Percentiles rank a stretch among this genome's conserved stretches.
phyloP scores from a whole-genome alignment of 2,797 vertebrate species.

The Malacoctenus gilli region DNA sequence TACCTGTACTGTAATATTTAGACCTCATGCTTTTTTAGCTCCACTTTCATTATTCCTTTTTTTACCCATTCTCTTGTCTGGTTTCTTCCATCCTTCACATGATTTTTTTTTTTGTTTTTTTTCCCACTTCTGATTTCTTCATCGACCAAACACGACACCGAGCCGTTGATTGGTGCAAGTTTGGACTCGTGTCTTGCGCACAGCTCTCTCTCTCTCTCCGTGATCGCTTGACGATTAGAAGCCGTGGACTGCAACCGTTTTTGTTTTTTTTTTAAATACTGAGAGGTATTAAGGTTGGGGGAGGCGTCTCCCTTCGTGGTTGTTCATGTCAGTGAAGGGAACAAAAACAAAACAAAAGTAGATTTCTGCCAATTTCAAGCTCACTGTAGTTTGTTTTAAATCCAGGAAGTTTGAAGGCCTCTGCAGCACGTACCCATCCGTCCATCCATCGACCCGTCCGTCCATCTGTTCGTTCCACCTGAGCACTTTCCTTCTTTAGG shows the following conservation, averaged over 20 bases:
- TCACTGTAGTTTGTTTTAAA: conserved; percentile 51
- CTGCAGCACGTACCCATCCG: conserved; percentile 38
- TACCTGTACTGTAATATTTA: conserved; percentile 80
- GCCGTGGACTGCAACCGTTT: conserved; percentile 73
- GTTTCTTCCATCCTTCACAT: conserved; percentile 43
- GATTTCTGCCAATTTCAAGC: conserved; percentile 69
- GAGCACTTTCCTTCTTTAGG: conserved; percentile 75
- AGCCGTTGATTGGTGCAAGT: conserved; percentile 49
- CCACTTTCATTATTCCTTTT: too few species aligned
- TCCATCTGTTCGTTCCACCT: conserved; percentile 52
- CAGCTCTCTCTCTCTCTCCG: conserved; percentile 64
- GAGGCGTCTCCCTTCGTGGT: conserved; percentile 55
- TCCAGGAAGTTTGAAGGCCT: conserved; percentile 49
- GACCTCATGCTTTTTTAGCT: conserved; percentile 69
- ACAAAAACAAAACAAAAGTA: conserved; percentile 32
- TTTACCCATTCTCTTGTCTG: conserved; percentile 49
- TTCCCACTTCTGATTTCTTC: conserved; percentile 37
- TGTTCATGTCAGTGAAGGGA: conserved; percentile 73
- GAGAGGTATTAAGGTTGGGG: conserved; percentile 49
- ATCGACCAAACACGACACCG: conserved; percentile 50
- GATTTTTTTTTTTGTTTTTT: conserved; percentile 34
- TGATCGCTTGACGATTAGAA: conserved; percentile 71
- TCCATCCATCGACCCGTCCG: conserved; percentile 20
- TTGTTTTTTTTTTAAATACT: conserved; percentile 36
- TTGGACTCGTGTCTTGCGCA: conserved; percentile 71